Percentiles rank a stretch among this genome's conserved stretches.
Evolutionary conservation across 30 jellyfish, hydroid and myxozoan genomes (phyloP).

Genomic region (Euphysa ruthae): DNA sequence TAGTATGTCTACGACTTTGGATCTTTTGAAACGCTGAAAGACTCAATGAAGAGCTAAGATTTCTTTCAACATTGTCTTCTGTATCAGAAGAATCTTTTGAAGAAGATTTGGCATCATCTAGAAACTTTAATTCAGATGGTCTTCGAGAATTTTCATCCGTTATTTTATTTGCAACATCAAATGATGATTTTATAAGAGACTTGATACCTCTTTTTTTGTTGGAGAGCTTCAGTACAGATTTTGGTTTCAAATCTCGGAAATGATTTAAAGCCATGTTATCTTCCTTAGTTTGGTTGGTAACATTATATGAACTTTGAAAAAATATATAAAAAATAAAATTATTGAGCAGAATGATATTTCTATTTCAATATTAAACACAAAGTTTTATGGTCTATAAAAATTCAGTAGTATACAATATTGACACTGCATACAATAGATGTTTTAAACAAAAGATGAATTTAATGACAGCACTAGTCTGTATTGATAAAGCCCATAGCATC

Average conservation of each 20-base stretch:
- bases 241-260: neutral
- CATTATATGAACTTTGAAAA: no score
- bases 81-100: constrained; percentile 6
- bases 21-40: constrained; percentile 18
- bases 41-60: constrained; percentile 22
- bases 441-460: no score
- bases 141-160: constrained; percentile 4
- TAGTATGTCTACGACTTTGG: constrained; percentile 37
- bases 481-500: no score
- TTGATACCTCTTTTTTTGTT: constrained; percentile 20
- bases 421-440: no score
- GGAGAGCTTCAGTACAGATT: neutral
- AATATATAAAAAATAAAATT: no score
- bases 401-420: no score
- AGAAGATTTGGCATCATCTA: neutral
- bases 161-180: constrained; percentile 7
- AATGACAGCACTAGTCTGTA: no score
- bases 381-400: no score
- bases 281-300: no score
- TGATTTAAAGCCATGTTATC: neutral
- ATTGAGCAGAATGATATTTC: no score
- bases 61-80: neutral
- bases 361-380: no score
- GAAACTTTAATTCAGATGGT: constrained; percentile 10
- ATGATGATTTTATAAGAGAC: constrained; percentile 18